phyloP scores from a whole-genome alignment of 2,797 vertebrate species.

The Anabacerthia variegaticeps region DNA sequence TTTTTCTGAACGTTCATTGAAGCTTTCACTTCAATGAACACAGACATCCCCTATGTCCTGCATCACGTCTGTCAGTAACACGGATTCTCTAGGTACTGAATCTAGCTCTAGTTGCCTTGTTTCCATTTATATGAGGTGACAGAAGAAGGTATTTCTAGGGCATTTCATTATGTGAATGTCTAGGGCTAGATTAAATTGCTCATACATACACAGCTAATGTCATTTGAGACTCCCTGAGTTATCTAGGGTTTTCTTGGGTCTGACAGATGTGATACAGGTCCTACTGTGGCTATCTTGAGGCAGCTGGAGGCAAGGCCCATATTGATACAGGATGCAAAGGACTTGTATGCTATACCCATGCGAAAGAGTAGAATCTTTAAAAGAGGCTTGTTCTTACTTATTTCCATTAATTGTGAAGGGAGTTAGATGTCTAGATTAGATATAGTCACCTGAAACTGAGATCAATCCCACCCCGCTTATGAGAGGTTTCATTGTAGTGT shows the following conservation, averaged over 20 bases:
- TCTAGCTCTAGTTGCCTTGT: background rate
- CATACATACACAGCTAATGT: background rate
- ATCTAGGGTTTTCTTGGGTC: background rate
- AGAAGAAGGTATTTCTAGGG: background rate
- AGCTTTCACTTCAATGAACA: background rate
- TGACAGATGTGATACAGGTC: background rate
- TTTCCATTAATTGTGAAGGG: background rate
- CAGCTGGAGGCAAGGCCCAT: background rate
- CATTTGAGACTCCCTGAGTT: background rate
- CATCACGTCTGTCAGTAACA: rapidly evolving
- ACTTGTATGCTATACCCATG: background rate
- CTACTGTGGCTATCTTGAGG: background rate
- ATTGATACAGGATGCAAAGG: background rate
- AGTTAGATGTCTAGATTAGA: background rate
- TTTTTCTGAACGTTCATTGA: background rate
- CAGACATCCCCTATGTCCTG: background rate
- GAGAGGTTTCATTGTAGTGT: background rate
- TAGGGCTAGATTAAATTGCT: background rate
- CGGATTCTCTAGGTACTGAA: background rate
- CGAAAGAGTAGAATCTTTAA: background rate
- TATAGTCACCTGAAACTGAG: background rate
- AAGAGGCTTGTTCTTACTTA: background rate
- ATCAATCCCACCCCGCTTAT: background rate
- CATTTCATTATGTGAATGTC: background rate
- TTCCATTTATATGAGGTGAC: background rate